Conservation (phyloP, 2,113 vertebrate species). For the Entomyzon cyanotis region DNA sequence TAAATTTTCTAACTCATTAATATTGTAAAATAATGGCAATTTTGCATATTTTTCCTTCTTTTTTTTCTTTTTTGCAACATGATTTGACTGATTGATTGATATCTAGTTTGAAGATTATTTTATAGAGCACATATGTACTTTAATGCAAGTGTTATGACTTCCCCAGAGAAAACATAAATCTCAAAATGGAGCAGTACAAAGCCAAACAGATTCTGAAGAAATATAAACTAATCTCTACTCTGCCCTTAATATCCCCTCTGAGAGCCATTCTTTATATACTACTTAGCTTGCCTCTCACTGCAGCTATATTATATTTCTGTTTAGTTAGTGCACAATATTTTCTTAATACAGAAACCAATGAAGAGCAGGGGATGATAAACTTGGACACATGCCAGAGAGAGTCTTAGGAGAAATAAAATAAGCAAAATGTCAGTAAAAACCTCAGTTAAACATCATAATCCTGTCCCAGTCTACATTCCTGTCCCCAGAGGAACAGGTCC, state of each 20-base stretch:
- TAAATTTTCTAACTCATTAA: not conserved
- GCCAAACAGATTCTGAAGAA: slow-evolving; percentile 37
- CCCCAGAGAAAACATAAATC: slow-evolving; percentile 39
- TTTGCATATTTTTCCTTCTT: not conserved
- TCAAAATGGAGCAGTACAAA: not conserved
- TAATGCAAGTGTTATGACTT: slow-evolving; percentile 38
- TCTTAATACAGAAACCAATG: not conserved
- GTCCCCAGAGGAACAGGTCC: not conserved
- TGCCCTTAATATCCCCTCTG: slow-evolving; percentile 11
- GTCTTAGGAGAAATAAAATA: not conserved
- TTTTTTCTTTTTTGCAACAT: not conserved
- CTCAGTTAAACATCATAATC: not conserved
- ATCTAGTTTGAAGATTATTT: slow-evolving; percentile 31
- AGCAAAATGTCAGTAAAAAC: not conserved
- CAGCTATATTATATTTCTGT: not conserved
- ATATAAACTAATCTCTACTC: slow-evolving; percentile 37
- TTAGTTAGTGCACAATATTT: slow-evolving; percentile 4
- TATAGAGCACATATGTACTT: slow-evolving; percentile 16
- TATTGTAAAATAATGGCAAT: not conserved
- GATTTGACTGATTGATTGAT: not conserved
- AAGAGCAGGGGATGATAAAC: not conserved
- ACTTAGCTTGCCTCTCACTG: not conserved
- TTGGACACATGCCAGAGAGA: not conserved
- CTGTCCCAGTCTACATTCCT: not conserved
- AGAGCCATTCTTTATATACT: slow-evolving; percentile 23